These are phyloP conservation scores for Dendropsophus ebraccatus DNA, from an alignment of 2,113 vertebrate genomes.

Conservation along the genomic window DNA sequence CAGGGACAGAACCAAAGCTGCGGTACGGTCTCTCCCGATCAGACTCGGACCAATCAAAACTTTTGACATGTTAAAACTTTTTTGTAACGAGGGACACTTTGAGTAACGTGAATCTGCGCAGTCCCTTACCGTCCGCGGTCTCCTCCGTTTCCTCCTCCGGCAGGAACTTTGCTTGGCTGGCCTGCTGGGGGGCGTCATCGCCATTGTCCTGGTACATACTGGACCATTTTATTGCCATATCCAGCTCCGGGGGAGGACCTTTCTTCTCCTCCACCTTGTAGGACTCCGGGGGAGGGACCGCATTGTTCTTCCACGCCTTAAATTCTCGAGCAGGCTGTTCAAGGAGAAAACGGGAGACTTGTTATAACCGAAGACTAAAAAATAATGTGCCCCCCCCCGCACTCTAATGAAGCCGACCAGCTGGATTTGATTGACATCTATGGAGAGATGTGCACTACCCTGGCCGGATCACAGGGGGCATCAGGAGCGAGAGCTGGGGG, in stretches of 20 bases:
- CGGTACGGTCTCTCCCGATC: too few relatives aligned
- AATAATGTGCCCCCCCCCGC: too few relatives aligned
- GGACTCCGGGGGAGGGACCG: conserved; percentile 86
- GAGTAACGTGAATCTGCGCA: background rate
- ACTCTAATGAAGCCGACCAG: too few relatives aligned
- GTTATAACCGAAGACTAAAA: too few relatives aligned
- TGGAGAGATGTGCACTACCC: too few relatives aligned
- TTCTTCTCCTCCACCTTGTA: conserved; percentile 84
- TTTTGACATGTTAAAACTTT: too few relatives aligned
- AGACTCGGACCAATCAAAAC: too few relatives aligned
- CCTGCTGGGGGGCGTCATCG: conserved; percentile 84
- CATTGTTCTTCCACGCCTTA: conserved; percentile 87
- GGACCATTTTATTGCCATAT: conserved; percentile 98
- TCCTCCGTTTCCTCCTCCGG: conserved; percentile 76
- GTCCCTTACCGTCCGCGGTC: conserved; percentile 73
- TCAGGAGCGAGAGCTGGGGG: too few relatives aligned
- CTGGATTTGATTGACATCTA: too few relatives aligned
- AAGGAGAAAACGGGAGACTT: conserved; percentile 60
- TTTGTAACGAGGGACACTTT: too few relatives aligned
- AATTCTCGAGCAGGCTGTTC: conserved; percentile 86
- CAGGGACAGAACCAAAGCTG: too few relatives aligned
- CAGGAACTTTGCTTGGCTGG: conserved; percentile 74
- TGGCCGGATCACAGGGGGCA: too few relatives aligned
- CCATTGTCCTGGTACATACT: conserved; percentile 97
- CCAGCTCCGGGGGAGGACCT: conserved; percentile 83